These are phyloP conservation scores for Pantherophis alleghaniensis DNA, from an alignment of 2,797 vertebrate species.

Conservation along the genomic window DNA sequence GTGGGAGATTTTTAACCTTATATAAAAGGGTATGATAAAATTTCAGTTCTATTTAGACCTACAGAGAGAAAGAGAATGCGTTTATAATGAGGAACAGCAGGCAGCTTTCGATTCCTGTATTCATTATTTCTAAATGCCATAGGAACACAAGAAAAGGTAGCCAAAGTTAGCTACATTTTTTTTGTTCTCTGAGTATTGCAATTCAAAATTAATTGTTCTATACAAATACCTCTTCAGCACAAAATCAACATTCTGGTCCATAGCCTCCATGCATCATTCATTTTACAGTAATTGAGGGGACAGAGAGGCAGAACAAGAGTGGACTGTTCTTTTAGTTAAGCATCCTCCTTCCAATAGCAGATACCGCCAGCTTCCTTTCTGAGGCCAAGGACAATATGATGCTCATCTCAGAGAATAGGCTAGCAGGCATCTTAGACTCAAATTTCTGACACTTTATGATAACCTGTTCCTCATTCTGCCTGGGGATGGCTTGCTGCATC, in stretches of 20 bases:
- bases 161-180: not conserved
- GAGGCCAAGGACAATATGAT: not conserved
- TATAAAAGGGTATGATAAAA: constrained; percentile 67
- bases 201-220: constrained; percentile 28
- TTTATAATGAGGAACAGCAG: constrained; percentile 40
- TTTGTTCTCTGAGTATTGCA: not conserved
- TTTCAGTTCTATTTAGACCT: constrained; percentile 46
- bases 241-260: not conserved
- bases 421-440: not conserved
- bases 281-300: not conserved
- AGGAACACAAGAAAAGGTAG: not conserved
- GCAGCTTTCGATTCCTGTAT: constrained; percentile 44
- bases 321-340: not conserved
- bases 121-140: constrained; percentile 43
- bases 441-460: not conserved
- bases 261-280: not conserved
- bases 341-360: not conserved
- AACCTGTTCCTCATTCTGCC: not conserved
- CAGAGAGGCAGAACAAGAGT: not conserved
- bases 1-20: constrained; percentile 65
- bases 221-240: not conserved
- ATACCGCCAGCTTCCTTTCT: not conserved
- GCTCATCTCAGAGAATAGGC: not conserved
- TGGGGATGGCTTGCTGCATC: not conserved
- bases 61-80: constrained; percentile 1